Conservation (phyloP, 2,888 invertebrate species). For the Andrena flavipes region DNA sequence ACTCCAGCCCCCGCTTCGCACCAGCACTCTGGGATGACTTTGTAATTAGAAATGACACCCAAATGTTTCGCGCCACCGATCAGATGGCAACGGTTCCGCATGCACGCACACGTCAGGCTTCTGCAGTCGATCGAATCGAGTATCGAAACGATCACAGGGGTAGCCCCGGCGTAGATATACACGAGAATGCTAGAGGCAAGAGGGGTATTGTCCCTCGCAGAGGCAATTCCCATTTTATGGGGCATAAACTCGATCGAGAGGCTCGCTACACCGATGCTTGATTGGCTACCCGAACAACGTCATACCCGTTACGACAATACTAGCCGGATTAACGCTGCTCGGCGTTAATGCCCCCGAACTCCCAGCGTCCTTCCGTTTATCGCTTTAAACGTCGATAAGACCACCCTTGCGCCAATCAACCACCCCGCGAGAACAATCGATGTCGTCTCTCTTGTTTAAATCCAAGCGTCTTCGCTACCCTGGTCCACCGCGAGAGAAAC, state of each 20-base stretch:
- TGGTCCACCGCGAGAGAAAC: background rate
- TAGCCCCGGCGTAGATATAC: slow-evolving; percentile 10
- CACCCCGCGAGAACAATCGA: background rate
- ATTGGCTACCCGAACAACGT: slow-evolving; percentile 76
- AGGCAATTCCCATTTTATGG: slow-evolving; percentile 78
- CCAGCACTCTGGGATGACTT: too few species aligned
- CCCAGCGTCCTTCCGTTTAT: slow-evolving; percentile 10
- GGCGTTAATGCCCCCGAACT: slow-evolving; percentile 43
- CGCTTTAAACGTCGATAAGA: slow-evolving; percentile 43
- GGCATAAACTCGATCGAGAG: slow-evolving; percentile 76
- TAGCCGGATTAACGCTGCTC: slow-evolving; percentile 68
- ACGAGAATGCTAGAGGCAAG: background rate
- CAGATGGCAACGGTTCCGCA: slow-evolving; percentile 20
- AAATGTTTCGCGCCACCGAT: slow-evolving; percentile 1
- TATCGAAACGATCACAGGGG: slow-evolving; percentile 14
- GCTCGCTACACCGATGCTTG: slow-evolving; percentile 72
- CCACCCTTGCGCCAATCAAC: slow-evolving; percentile 4
- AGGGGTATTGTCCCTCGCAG: slow-evolving; percentile 35
- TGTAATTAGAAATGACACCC: slow-evolving; percentile 37
- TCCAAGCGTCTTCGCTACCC: background rate
- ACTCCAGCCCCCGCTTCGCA: background rate
- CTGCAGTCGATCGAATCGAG: background rate
- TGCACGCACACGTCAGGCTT: background rate
- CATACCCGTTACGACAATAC: slow-evolving; percentile 71
- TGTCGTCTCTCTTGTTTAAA: background rate